Base-by-base conservation (phyloP, 2,888 invertebrate genomes). In the Hirtodrosophila confusa region DNA sequence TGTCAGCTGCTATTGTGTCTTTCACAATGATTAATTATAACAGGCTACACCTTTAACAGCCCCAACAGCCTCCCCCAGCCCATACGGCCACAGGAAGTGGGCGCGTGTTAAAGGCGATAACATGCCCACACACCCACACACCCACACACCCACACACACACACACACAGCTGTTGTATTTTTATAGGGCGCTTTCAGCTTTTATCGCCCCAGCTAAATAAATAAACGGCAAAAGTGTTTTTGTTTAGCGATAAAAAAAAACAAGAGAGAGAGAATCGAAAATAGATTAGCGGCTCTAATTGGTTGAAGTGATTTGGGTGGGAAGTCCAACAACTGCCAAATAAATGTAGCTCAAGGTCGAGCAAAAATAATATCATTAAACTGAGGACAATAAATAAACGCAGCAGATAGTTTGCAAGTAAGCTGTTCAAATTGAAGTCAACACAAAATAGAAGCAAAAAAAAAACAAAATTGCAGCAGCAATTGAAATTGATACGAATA, bases 231-330 rank as follows among this genome's bases (percentile, higher is more conserved):
- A 69, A 69, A 56, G 57, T 24, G 53, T 53, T 73, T 72, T 65
- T 61, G 39, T 43, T 31, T 37, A 39, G 44, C 62, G 51, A 55
- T 58, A 58, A 49, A 68, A 47, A 48, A 17, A 12, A 49, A 55
- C 56, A 58, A 49, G 65, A 47, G 44, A 1, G 11, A 12, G 31
- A 51, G 43, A 67, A 62, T 64, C 56, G 55, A 64, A 69, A 66
- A 83, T 64, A 80, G 80, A 86, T 77, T 84, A 84, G 61, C 45
- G 44, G 44, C 49, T 67, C 72, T 87, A 82, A 82, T 87, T 82
- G 87, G 65, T 61, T 60, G 63, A 78, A 85, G 72, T 82, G 87
- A 80, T 80, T 80, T 80, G 66, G 12, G 60, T 29, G 40, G 39
- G 54, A 6, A 37, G 31, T 39, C 41, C 35, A 72, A 48, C 58